Percentiles rank a stretch among this genome's conserved stretches.
Conservation (phyloP, 2,888 invertebrate genomes). For the Schrankia costaestrigalis region DNA sequence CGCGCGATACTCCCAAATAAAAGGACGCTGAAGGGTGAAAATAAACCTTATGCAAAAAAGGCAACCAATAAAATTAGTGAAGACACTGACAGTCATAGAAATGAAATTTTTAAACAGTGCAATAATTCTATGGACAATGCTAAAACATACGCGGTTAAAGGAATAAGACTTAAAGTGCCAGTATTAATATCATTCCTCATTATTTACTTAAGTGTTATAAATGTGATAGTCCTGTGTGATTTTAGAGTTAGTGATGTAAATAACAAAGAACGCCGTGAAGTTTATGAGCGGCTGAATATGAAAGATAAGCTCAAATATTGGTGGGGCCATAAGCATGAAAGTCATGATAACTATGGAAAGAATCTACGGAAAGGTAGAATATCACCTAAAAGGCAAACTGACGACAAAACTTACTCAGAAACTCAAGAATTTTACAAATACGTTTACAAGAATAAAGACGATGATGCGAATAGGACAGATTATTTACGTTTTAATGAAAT, state of each 20-base stretch:
- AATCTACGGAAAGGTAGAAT: constrained; percentile 42
- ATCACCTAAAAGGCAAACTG: constrained; percentile 46
- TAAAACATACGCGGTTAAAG: constrained; percentile 70
- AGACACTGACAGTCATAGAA: constrained; percentile 32
- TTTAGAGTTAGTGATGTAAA: constrained; percentile 67
- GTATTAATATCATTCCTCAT: constrained; percentile 57
- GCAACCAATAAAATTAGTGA: constrained; percentile 50
- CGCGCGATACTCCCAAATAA: constrained; percentile 62
- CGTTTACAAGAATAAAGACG: constrained; percentile 52
- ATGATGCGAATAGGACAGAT: constrained; percentile 46
- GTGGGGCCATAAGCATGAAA: constrained; percentile 44
- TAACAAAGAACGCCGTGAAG: constrained; percentile 42
- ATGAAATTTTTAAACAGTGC: constrained; percentile 35
- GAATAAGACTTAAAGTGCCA: constrained; percentile 34
- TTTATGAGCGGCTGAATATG: constrained; percentile 33
- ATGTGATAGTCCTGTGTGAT: constrained; percentile 77
- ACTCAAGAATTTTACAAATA: constrained; percentile 54
- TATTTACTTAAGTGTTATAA: constrained; percentile 65
- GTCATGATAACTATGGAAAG: constrained; percentile 35
- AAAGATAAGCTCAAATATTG: constrained; percentile 44
- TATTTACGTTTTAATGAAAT: constrained; percentile 35
- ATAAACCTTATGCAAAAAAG: constrained; percentile 43
- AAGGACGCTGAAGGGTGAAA: constrained; percentile 45
- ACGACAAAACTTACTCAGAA: constrained; percentile 48
- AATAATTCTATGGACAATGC: constrained; percentile 62